Conservation (phyloP, 2,888 invertebrate genomes). For the Eupeodes luniger region DNA sequence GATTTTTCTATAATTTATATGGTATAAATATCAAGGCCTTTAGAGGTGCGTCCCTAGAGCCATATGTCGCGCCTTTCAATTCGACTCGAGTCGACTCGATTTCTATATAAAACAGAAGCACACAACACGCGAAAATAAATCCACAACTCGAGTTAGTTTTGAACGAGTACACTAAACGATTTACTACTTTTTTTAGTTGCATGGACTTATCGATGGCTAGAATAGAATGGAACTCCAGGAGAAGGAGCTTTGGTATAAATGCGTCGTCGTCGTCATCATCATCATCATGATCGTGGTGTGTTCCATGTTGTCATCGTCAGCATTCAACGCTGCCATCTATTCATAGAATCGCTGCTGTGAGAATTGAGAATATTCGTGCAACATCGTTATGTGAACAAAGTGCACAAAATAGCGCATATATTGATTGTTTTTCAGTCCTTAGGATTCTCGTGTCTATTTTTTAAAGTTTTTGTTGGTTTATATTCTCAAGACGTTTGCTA, state of each 20-base stretch:
- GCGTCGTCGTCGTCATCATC: not conserved
- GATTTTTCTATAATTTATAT: not conserved
- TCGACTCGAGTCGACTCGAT: conserved; percentile 25
- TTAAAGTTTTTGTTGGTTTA: conserved; percentile 4
- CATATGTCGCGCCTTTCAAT: conserved; percentile 72
- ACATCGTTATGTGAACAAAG: conserved; percentile 39
- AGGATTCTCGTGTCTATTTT: conserved; percentile 24
- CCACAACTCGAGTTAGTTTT: conserved; percentile 16
- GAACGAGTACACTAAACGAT: conserved; percentile 55
- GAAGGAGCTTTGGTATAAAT: conserved; percentile 14
- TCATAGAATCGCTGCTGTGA: conserved; percentile 65
- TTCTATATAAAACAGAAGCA: conserved; percentile 14
- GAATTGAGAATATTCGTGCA: conserved; percentile 69
- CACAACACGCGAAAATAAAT: conserved; percentile 64
- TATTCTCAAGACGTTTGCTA: conserved; percentile 48
- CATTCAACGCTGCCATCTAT: conserved; percentile 31
- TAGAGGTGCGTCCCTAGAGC: conserved; percentile 70
- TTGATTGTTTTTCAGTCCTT: conserved; percentile 7
- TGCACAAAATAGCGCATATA: conserved; percentile 13
- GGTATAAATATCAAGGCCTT: conserved; percentile 56
- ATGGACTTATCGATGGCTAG: conserved; percentile 18
- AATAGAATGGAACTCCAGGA: not conserved
- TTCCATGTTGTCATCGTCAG: conserved; percentile 25
- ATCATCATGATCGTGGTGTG: not conserved
- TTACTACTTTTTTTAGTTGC: conserved; percentile 59